A percentile compares a stretch with the other conserved stretches of the same genome.
These are phyloP conservation scores for Pteria penguin DNA, from an alignment of 2,888 invertebrate genomes.

Conservation along the genomic window DNA sequence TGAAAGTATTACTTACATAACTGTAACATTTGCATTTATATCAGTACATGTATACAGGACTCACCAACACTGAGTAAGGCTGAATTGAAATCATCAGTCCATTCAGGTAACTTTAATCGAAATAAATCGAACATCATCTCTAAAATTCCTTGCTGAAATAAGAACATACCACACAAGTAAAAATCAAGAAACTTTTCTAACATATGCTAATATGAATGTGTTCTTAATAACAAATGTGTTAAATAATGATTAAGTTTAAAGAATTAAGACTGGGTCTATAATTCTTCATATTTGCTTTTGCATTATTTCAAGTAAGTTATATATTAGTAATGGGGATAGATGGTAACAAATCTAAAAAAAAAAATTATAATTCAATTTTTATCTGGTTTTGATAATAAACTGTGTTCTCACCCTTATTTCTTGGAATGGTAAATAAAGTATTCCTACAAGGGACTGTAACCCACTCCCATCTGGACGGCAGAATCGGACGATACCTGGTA, in stretches of 20 bases:
- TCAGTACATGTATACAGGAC: no score
- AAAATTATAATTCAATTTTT: no score
- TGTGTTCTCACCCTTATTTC: conserved; percentile 94
- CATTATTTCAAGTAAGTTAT: no score
- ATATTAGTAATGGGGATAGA: no score
- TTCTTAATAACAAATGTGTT: no score
- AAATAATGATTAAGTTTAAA: no score
- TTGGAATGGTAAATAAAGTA: conserved; percentile 90
- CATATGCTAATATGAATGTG: no score
- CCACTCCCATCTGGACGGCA: conserved; percentile 79
- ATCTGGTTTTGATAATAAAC: no score
- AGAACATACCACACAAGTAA: not conserved
- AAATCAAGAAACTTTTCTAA: not conserved
- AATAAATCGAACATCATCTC: conserved; percentile 95
- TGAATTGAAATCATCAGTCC: conserved; percentile 94
- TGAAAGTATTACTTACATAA: no score
- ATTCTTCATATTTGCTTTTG: no score
- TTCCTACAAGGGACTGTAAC: conserved; percentile 80
- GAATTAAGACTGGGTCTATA: not conserved
- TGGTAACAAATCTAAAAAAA: no score
- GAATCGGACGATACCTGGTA: conserved; percentile 82
- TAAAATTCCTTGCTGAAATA: conserved; percentile 90
- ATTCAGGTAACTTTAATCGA: conserved; percentile 90
- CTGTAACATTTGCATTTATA: not conserved
- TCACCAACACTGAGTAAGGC: conserved; percentile 89